Percentiles rank a stretch among this genome's conserved stretches.
phyloP scores from a whole-genome alignment of 2,888 invertebrate genomes.

The Andrena hattorfiana region DNA sequence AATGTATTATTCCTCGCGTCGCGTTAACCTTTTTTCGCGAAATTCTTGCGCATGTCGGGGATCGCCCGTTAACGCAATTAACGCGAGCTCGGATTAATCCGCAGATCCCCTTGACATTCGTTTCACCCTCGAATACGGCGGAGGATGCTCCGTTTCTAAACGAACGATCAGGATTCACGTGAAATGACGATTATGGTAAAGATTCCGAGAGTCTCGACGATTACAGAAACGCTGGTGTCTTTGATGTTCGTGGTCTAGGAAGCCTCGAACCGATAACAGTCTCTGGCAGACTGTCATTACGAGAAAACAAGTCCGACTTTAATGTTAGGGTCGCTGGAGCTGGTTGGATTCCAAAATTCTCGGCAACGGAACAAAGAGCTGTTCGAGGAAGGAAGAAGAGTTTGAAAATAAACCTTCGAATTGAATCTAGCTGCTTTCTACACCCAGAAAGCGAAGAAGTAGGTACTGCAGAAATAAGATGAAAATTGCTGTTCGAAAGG shows the following conservation, averaged over 20 bases:
- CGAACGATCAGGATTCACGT: no score
- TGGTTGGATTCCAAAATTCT: slow-evolving; percentile 65
- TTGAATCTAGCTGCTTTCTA: not conserved
- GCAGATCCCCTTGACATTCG: not conserved
- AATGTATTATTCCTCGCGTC: slow-evolving; percentile 55
- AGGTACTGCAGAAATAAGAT: no score
- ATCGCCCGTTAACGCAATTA: slow-evolving; percentile 17
- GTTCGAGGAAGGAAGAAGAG: slow-evolving; percentile 24
- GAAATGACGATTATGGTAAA: slow-evolving; percentile 2
- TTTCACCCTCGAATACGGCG: not conserved
- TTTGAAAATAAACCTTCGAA: not conserved
- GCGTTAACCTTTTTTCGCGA: slow-evolving; percentile 27
- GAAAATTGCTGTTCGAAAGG: no score
- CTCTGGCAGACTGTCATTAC: slow-evolving; percentile 75
- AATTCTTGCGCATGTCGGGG: not conserved
- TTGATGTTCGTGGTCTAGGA: slow-evolving; percentile 33
- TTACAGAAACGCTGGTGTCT: slow-evolving; percentile 32
- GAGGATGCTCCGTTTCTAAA: not conserved
- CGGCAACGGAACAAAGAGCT: slow-evolving; percentile 62
- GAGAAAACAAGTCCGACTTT: slow-evolving; percentile 76
- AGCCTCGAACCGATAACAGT: slow-evolving; percentile 21
- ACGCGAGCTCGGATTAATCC: not conserved
- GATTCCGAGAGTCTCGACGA: not conserved
- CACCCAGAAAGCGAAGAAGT: not conserved
- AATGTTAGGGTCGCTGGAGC: slow-evolving; percentile 73